phyloP scores from a whole-genome alignment of 2,113 vertebrate genomes.

The Struthio camelus region DNA sequence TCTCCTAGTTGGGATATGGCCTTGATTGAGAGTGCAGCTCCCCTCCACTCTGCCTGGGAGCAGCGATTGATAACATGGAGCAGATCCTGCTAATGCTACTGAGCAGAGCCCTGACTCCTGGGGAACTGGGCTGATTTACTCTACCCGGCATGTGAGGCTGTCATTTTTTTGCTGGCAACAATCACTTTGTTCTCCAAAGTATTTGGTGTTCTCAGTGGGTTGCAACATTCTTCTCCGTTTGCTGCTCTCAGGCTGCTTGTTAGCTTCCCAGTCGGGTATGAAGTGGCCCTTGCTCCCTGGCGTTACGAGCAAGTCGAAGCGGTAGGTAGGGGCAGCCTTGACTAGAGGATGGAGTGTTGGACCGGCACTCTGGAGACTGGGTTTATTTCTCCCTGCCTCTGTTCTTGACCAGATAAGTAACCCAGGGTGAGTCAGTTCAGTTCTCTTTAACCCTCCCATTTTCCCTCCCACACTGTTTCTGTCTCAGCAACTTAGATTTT shows the following conservation, averaged over 20 bases:
- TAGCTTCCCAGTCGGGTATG: not conserved
- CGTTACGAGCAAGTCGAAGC: not conserved
- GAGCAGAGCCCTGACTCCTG: not conserved
- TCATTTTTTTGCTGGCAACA: not conserved
- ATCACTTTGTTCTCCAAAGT: not conserved
- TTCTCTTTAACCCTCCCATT: constrained; percentile 25
- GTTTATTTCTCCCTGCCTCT: constrained; percentile 24
- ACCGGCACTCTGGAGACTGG: constrained; percentile 20
- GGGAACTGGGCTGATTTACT: not conserved
- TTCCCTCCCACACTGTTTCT: constrained; percentile 49
- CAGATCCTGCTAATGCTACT: not conserved
- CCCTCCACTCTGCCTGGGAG: not conserved
- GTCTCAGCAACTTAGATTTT: constrained; percentile 39
- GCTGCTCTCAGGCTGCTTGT: not conserved
- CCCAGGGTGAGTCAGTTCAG: constrained; percentile 19
- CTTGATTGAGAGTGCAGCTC: not conserved
- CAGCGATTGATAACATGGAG: not conserved
- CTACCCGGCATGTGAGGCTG: not conserved
- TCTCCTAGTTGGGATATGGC: not conserved
- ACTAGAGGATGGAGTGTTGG: not conserved
- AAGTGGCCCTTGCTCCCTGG: not conserved
- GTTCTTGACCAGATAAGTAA: constrained; percentile 52
- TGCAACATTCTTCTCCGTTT: not conserved
- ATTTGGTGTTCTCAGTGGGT: not conserved
- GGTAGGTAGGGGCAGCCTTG: not conserved